Conservation (phyloP, 2,888 invertebrate genomes). For the Lithosia quadra region DNA sequence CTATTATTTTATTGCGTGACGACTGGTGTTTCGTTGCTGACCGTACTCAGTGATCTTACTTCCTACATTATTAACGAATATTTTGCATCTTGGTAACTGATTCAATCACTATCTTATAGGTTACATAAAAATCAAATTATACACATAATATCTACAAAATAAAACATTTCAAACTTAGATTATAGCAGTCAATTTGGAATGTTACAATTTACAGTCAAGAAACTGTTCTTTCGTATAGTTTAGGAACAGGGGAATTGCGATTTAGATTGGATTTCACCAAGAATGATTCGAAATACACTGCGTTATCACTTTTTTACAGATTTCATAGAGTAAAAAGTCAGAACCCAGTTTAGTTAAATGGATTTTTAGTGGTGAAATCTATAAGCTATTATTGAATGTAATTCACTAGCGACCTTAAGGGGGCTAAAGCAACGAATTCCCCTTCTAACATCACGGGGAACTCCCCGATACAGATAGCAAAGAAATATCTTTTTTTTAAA, state of each 20-base stretch:
- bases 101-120: conserved; percentile 26
- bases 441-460: no score
- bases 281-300: no score
- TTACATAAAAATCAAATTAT: conserved; percentile 34
- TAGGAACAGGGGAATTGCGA: background rate
- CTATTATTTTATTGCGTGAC: background rate
- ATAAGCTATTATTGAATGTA: background rate
- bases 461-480: background rate
- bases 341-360: background rate
- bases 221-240: conserved; percentile 10
- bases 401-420: background rate
- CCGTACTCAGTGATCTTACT: background rate
- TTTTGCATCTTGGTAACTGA: conserved; percentile 12
- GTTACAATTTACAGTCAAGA: conserved; percentile 27
- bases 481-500: no score
- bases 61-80: background rate
- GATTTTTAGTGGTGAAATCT: background rate
- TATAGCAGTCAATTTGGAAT: conserved; percentile 37
- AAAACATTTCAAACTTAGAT: conserved; percentile 12
- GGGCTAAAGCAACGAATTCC: background rate
- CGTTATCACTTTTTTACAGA: no score
- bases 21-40: background rate
- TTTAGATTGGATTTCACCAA: background rate
- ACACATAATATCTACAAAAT: conserved; percentile 42
- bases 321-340: background rate